phyloP scores from a whole-genome alignment of 1,140 invertebrate genomes.

The Drosophila tsacasi region DNA sequence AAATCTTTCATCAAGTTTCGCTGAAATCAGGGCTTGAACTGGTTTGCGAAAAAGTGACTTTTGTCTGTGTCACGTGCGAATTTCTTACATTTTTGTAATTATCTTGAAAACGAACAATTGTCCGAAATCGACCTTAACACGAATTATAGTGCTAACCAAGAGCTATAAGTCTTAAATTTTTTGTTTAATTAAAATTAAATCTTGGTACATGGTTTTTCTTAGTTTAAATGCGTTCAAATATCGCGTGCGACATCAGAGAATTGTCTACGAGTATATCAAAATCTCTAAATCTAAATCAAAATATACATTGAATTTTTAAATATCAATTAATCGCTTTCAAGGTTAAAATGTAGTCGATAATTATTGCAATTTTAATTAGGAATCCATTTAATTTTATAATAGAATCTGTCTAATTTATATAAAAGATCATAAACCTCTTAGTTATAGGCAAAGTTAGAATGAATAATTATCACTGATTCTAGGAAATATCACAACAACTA shows the following conservation, averaged over 20 bases:
- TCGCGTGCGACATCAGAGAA: neutral
- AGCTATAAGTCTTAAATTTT: neutral
- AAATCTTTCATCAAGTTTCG: too few relatives aligned
- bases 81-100: neutral
- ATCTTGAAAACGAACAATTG: too few relatives aligned
- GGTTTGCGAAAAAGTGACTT: too few relatives aligned
- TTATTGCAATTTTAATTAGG: neutral
- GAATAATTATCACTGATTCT: neutral
- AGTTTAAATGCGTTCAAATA: neutral
- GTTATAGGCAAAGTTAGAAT: too few relatives aligned
- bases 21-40: too few relatives aligned
- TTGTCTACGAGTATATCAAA: too few relatives aligned
- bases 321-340: neutral
- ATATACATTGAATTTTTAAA: neutral
- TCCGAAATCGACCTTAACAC: neutral
- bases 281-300: too few relatives aligned
- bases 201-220: neutral
- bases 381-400: too few relatives aligned
- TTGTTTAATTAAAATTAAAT: neutral
- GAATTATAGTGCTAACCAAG: neutral
- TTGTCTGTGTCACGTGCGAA: neutral
- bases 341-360: neutral
- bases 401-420: neutral
- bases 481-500: neutral
- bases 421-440: neutral